Percentiles rank a stretch among this genome's conserved stretches.
These are phyloP conservation scores for Drosophila atripex DNA, from an alignment of 2,888 invertebrate species.

Conservation along the genomic window DNA sequence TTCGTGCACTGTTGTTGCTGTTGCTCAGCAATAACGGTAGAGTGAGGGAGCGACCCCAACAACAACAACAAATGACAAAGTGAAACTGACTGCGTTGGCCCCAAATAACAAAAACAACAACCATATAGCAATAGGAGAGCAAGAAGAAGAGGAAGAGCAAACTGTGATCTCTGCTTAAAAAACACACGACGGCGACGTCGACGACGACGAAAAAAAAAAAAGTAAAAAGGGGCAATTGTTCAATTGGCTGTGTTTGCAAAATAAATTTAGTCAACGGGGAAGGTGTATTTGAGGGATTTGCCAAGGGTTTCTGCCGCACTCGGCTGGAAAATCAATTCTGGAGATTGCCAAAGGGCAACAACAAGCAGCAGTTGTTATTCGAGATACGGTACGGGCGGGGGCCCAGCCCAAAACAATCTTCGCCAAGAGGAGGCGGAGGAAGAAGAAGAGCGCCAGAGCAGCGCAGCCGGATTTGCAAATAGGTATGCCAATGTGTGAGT, in stretches of 20 bases:
- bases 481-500: conserved; percentile 39
- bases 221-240: conserved; percentile 58
- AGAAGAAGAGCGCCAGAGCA: conserved; percentile 46
- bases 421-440: conserved; percentile 50
- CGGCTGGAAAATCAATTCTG: conserved; percentile 79
- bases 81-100: conserved; percentile 64
- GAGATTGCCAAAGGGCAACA: conserved; percentile 60
- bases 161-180: conserved; percentile 64
- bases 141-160: conserved; percentile 41
- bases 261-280: conserved; percentile 64
- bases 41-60: conserved; percentile 45
- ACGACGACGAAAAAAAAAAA: conserved; percentile 1
- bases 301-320: conserved; percentile 53
- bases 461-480: conserved; percentile 73
- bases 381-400: conserved; percentile 38
- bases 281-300: conserved; percentile 59
- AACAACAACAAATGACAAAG: conserved; percentile 72
- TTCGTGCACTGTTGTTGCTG: conserved; percentile 69
- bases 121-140: conserved; percentile 27
- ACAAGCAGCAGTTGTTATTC: conserved; percentile 63
- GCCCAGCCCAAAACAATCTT: conserved; percentile 75
- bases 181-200: no score
- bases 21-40: conserved; percentile 74
- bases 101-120: conserved; percentile 46
- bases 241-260: conserved; percentile 73